Evolutionary conservation across 2,888 invertebrate species (phyloP).

Genomic region (Archaeoteleia sp.): DNA sequence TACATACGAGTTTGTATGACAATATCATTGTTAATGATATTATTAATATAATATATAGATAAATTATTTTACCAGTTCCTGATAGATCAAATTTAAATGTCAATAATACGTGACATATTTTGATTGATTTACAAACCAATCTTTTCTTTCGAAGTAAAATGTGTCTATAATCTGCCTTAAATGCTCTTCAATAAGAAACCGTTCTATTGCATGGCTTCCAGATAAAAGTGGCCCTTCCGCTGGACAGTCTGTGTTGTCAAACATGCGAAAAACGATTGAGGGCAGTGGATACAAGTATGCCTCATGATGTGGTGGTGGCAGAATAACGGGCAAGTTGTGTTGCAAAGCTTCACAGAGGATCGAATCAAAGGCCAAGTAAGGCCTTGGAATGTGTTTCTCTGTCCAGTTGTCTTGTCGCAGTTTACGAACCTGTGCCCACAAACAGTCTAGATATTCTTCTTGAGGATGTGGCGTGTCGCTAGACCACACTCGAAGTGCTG

Average conservation of each 20-base stretch:
- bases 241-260: conserved; percentile 99
- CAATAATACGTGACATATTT: too few species aligned
- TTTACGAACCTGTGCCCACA: conserved; percentile 96
- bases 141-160: conserved; percentile 91
- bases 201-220: conserved; percentile 97
- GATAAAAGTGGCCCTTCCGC: conserved; percentile 91
- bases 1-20: too few species aligned
- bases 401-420: conserved; percentile 96
- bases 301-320: conserved; percentile 95
- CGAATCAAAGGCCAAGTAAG: conserved; percentile 96
- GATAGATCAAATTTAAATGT: too few species aligned
- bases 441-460: conserved; percentile 96
- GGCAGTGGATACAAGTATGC: conserved; percentile 95
- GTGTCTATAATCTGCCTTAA: conserved; percentile 94
- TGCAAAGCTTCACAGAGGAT: conserved; percentile 96
- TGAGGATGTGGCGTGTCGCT: conserved; percentile 96
- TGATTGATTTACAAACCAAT: too few species aligned
- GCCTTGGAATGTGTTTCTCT: conserved; percentile 95
- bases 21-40: too few species aligned
- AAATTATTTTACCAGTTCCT: too few species aligned
- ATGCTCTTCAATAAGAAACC: conserved; percentile 98
- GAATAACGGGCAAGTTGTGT: conserved; percentile 93
- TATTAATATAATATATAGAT: too few species aligned
- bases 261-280: conserved; percentile 95
- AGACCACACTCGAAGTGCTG: conserved; percentile 94